These are phyloP conservation scores for Ophion slaviceki DNA, from an alignment of 2,888 invertebrate genomes.

Conservation along the genomic window DNA sequence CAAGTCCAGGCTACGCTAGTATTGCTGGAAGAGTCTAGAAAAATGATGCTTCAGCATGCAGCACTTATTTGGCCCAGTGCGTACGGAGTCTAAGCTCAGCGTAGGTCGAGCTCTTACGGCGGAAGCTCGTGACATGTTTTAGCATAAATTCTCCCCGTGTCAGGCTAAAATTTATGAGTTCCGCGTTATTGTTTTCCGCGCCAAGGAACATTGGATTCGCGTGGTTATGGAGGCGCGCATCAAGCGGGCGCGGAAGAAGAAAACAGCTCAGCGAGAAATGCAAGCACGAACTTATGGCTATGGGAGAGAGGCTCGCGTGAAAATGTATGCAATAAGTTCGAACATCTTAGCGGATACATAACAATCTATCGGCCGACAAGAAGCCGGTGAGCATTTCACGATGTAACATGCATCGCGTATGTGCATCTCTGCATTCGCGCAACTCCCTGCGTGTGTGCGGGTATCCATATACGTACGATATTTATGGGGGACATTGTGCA, in stretches of 20 bases:
- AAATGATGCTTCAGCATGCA: not conserved
- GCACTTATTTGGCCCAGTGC: not conserved
- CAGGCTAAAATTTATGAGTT: slow-evolving; percentile 46
- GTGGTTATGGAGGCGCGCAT: slow-evolving; percentile 29
- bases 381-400: slow-evolving; percentile 65
- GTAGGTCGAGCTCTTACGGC: not conserved
- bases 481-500: slow-evolving; percentile 64
- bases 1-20: not conserved
- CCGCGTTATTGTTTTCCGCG: slow-evolving; percentile 62
- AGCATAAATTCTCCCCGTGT: slow-evolving; percentile 42
- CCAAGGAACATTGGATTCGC: slow-evolving; percentile 56
- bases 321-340: slow-evolving; percentile 63
- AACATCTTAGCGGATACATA: slow-evolving; percentile 67
- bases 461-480: slow-evolving; percentile 56
- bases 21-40: not conserved
- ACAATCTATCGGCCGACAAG: slow-evolving; percentile 67
- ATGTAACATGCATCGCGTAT: slow-evolving; percentile 57
- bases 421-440: slow-evolving; percentile 8
- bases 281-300: slow-evolving; percentile 31
- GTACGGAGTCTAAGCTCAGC: not conserved
- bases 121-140: slow-evolving; percentile 12
- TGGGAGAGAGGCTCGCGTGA: slow-evolving; percentile 47
- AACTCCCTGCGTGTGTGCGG: not conserved
- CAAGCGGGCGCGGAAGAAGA: slow-evolving; percentile 15
- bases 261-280: slow-evolving; percentile 36